Evolutionary conservation across 1,140 invertebrate species (phyloP).

Genomic region (Cecropterus lyciades): DNA sequence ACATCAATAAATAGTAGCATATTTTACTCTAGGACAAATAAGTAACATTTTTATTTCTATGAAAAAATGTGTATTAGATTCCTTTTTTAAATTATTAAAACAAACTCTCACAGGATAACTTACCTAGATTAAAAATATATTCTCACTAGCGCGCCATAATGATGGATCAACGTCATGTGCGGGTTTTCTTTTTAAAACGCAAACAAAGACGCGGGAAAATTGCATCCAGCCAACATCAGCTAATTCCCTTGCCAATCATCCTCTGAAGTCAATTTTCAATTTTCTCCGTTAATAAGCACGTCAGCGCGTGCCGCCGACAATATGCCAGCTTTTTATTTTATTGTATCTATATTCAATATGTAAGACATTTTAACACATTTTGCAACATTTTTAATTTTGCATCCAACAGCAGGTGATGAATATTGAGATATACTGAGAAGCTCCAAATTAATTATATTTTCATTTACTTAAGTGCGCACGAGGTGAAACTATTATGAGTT

Average conservation of each 20-base stretch:
- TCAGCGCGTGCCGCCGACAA: slow-evolving; percentile 63
- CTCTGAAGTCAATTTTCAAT: slow-evolving; percentile 78
- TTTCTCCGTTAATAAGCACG: slow-evolving; percentile 77
- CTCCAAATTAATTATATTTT: too few relatives aligned
- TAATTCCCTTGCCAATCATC: slow-evolving; percentile 81
- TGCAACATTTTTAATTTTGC: neutral
- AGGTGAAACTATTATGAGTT: too few relatives aligned
- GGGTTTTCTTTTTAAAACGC: slow-evolving; percentile 67
- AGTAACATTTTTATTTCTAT: too few relatives aligned
- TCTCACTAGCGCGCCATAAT: slow-evolving; percentile 54
- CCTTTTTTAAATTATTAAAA: too few relatives aligned
- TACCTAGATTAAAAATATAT: slow-evolving; percentile 26
- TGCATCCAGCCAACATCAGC: slow-evolving; percentile 77
- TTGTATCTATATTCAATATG: slow-evolving; percentile 24
- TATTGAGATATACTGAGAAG: too few relatives aligned
- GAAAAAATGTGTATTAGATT: too few relatives aligned
- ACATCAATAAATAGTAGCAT: too few relatives aligned
- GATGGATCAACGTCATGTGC: slow-evolving; percentile 78
- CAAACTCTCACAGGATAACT: slow-evolving; percentile 1
- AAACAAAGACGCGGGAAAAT: slow-evolving; percentile 67
- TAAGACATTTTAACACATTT: neutral
- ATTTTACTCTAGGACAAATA: too few relatives aligned
- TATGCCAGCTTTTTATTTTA: slow-evolving; percentile 60
- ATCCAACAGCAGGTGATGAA: neutral
- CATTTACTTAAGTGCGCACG: too few relatives aligned